Base-by-base conservation (phyloP, 2,113 vertebrate genomes). In the Zingel zingel region DNA sequence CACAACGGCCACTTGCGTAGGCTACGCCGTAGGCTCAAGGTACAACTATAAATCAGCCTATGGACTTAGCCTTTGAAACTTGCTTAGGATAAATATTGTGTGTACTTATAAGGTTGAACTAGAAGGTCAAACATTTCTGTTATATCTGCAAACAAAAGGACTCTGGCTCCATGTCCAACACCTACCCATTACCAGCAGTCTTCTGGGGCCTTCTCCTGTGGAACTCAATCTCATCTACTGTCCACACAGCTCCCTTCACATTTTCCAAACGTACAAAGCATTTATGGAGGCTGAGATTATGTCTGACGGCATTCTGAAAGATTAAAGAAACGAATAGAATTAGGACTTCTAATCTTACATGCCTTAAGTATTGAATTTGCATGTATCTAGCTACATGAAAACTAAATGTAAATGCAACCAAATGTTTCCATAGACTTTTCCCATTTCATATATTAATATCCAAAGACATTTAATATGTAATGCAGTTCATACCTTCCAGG, bases 121-220 rank as follows among this genome's bases (percentile, higher is more conserved):
- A 23, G 71, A 84, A 81, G 83, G 76, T 88, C 72, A 82, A 43
- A 67, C 36, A 71, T 67, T 76, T 14, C 14, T 53, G 14, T 72
- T 50, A 58, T 8, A 30, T 18, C 11, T 56, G 25, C 82, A 58
- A 80, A 36, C 27, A 59, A 58, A 19, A 7, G 47, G 21, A 53
- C 12, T 39, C 9, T 18, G 47, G 48, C 18, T 19, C 61, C 4
- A 19, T 10, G 36, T 23, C 8, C 5, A 21, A 30, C 33, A 89
- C 90, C 5, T 79, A 98, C 97, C 93, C 97, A 95, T 97, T 93
- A 12, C 97, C 97, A 89, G 97, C 97, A 87, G 98, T 96, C 95
- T 99, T 99, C 97, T 99, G 98, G 92, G 98, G 98, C 94, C 98
- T 95, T 94, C 98, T 95, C 94, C 99, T 97, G 96, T 99, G 98